Evolutionary conservation across 2,797 vertebrate genomes (phyloP).

Genomic region (Lophotriccus pileatus): DNA sequence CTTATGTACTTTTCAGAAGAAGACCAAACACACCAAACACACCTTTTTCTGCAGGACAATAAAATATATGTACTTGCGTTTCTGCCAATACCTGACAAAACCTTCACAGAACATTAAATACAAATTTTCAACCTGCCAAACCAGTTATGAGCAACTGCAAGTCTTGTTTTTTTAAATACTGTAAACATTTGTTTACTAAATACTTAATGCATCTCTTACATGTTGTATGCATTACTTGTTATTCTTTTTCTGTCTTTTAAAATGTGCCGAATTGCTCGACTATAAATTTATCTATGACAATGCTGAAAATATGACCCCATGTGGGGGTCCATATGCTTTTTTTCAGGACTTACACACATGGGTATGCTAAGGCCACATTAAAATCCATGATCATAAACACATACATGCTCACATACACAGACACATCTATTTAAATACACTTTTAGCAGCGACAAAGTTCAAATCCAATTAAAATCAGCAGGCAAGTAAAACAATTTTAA

Average conservation of each 20-base stretch:
- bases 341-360: not conserved
- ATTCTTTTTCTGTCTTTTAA: not conserved
- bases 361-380: not conserved
- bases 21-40: not conserved
- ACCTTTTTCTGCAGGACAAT: not conserved
- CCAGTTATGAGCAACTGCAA: not conserved
- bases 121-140: not conserved
- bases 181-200: not conserved
- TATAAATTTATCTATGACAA: not conserved
- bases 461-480: not conserved
- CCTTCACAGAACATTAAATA: not conserved
- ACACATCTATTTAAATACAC: not conserved
- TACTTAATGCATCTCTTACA: not conserved
- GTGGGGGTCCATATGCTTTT: not conserved
- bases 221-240: not conserved
- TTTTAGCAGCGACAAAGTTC: not conserved
- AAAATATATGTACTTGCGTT: not conserved
- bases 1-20: not conserved
- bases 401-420: too few species aligned
- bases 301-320: not conserved
- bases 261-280: not conserved
- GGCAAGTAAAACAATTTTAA: not conserved
- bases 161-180: not conserved
- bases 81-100: not conserved
- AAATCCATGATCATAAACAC: not conserved